These are phyloP conservation scores for Pseudopodoces humilis DNA, from an alignment of 2,113 vertebrate species.

Conservation along the genomic window DNA sequence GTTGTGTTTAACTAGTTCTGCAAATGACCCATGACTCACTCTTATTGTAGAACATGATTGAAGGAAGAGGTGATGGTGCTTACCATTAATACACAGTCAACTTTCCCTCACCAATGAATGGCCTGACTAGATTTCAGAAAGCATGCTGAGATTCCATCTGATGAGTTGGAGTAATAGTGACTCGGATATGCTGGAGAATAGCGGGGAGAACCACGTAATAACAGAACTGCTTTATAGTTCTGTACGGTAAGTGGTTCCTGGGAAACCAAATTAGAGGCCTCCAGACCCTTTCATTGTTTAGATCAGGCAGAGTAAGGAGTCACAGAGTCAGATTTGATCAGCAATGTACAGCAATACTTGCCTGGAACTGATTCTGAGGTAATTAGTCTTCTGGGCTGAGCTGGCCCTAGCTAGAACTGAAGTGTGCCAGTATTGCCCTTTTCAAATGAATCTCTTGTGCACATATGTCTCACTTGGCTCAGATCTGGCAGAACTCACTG, in stretches of 20 bases:
- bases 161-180: neutral
- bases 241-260: neutral
- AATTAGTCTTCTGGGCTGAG: neutral
- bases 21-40: neutral
- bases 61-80: neutral
- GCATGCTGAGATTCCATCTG: neutral
- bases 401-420: neutral
- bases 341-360: neutral
- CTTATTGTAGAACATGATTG: neutral
- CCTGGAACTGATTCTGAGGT: neutral
- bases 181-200: neutral
- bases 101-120: neutral
- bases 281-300: neutral
- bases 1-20: neutral
- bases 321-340: neutral
- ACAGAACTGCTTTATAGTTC: neutral
- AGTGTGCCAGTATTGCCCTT: neutral
- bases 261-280: neutral
- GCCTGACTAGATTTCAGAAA: neutral
- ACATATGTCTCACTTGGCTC: neutral
- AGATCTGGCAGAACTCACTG: slow-evolving; percentile 2
- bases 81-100: neutral
- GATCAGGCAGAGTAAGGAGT: neutral
- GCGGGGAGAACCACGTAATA: accelerated
- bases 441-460: neutral